phyloP scores from a whole-genome alignment of 1,140 invertebrate genomes.

The Eriocheir sinensis region DNA sequence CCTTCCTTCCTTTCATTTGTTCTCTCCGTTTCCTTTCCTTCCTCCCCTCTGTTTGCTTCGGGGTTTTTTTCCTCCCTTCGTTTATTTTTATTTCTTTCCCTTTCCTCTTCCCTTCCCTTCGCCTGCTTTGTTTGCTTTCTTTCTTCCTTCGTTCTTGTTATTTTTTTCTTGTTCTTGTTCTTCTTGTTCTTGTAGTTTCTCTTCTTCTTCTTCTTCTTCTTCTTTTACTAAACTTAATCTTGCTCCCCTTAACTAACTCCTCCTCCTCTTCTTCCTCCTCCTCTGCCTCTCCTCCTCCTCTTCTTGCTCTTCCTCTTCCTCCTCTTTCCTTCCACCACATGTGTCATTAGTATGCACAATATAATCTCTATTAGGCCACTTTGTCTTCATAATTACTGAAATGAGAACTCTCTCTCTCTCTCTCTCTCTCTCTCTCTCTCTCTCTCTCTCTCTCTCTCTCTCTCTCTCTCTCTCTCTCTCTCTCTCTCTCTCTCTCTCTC shows the following conservation, averaged over 20 bases:
- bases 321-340: not conserved
- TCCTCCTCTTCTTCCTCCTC: not conserved
- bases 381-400: constrained; percentile 26
- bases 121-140: not conserved
- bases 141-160: not conserved
- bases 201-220: not conserved
- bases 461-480: constrained; percentile 22
- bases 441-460: constrained; percentile 20
- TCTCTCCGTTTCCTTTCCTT: too few species aligned
- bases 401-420: not conserved
- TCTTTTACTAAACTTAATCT: too few species aligned
- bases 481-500: not conserved
- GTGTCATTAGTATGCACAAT: constrained; percentile 10
- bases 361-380: constrained; percentile 25
- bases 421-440: constrained; percentile 22
- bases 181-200: not conserved
- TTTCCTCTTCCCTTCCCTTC: not conserved
- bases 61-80: not conserved
- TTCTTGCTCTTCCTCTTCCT: too few species aligned
- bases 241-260: too few species aligned
- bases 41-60: not conserved
- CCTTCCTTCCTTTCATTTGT: too few species aligned
- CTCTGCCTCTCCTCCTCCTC: not conserved
- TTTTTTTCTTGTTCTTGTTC: not conserved
- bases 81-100: not conserved